phyloP scores from a whole-genome alignment of 2,797 vertebrate species.

The Peromyscus aztecus region DNA sequence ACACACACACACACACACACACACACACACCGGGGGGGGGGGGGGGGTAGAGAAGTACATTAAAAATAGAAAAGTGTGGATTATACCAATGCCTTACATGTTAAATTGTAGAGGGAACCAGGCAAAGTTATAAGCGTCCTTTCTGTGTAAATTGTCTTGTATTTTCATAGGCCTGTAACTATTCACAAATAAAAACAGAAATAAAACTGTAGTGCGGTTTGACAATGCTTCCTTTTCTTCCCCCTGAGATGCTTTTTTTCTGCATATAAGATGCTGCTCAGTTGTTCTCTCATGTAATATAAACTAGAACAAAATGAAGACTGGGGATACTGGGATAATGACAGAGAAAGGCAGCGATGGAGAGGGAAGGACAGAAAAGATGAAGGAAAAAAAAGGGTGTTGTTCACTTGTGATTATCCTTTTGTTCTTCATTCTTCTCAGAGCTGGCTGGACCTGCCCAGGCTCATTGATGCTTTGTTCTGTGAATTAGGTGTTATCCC shows the following conservation, averaged over 20 bases:
- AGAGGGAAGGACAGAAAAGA: background rate
- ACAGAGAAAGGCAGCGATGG: background rate
- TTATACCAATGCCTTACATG: too few relatives aligned
- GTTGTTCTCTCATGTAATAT: background rate
- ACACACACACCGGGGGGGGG: background rate
- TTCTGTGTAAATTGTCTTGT: background rate
- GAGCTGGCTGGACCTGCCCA: background rate
- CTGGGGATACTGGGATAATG: background rate
- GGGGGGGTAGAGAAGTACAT: background rate
- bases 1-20: fast-evolving
- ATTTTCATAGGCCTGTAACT: background rate
- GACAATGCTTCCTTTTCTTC: background rate
- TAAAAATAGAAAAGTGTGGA: background rate
- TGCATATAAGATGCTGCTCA: background rate
- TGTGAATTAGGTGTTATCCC: background rate
- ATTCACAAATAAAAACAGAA: conserved; percentile 34
- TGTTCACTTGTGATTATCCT: background rate
- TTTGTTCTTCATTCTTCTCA: background rate
- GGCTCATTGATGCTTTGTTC: conserved; percentile 14
- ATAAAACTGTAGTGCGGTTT: background rate
- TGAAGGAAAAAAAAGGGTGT: background rate
- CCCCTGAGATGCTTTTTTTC: background rate
- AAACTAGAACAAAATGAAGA: background rate
- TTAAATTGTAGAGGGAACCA: background rate
- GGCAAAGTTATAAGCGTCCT: background rate